These are phyloP conservation scores for Torymus auratus DNA, from an alignment of 2,888 invertebrate species.

Conservation along the genomic window DNA sequence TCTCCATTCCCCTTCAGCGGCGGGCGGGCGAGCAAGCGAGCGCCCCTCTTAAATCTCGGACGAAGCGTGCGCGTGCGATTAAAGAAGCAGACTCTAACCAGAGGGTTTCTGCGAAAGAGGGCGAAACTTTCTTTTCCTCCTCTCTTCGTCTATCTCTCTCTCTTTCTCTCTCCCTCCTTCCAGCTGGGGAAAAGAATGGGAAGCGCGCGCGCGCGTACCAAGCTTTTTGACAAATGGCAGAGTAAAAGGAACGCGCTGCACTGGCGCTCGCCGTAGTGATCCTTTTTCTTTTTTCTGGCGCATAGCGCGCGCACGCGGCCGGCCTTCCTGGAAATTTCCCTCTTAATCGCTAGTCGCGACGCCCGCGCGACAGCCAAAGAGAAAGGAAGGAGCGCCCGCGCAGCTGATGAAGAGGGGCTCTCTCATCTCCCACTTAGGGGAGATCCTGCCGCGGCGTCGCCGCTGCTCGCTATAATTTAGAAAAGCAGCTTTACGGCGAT, in stretches of 20 bases:
- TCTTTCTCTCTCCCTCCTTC: neutral
- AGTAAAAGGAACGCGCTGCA: slow-evolving; percentile 23
- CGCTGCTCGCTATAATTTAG: slow-evolving; percentile 14
- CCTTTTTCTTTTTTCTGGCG: slow-evolving; percentile 8
- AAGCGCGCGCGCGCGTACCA: neutral
- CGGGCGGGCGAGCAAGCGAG: neutral
- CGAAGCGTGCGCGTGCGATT: slow-evolving; percentile 39
- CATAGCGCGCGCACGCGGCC: neutral
- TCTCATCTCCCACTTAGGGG: slow-evolving; percentile 8
- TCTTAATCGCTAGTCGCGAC: slow-evolving; percentile 39
- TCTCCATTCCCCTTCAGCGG: neutral
- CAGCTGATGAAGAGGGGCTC: slow-evolving; percentile 25
- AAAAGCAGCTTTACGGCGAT: slow-evolving; percentile 3
- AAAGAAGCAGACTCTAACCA: slow-evolving; percentile 39
- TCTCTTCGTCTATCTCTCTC: too few species aligned
- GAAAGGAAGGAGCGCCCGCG: neutral
- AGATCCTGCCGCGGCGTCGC: neutral
- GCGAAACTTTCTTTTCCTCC: slow-evolving; percentile 34
- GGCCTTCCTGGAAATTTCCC: slow-evolving; percentile 26
- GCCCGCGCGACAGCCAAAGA: neutral
- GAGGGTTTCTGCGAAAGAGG: slow-evolving; percentile 18
- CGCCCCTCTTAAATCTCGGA: slow-evolving; percentile 47
- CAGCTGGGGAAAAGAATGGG: neutral
- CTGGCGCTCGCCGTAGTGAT: neutral
- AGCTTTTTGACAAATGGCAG: slow-evolving; percentile 49